Conservation (phyloP, 1,140 invertebrate species). For the Pristionchus pacificus region DNA sequence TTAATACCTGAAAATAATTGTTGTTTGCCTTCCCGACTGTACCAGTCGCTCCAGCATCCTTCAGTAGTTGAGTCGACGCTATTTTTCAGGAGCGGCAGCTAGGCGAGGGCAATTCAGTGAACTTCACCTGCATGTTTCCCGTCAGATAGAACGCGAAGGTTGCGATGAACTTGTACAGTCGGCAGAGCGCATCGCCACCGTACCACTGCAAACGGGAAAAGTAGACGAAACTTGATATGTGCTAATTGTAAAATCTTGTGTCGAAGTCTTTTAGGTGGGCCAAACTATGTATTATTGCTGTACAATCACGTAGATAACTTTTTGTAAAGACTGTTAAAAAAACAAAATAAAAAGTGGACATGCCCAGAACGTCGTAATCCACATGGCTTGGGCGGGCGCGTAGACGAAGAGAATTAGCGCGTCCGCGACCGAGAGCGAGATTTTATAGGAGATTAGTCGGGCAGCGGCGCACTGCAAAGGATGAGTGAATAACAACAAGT, state of each 20-base stretch:
- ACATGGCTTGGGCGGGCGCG: constrained; percentile 26
- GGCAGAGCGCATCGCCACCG: constrained; percentile 19
- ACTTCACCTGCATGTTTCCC: constrained; percentile 25
- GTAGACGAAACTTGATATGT: not conserved
- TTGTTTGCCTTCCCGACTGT: too few species aligned
- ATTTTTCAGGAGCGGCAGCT: too few species aligned
- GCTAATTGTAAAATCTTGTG: too few species aligned
- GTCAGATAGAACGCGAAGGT: constrained; percentile 30
- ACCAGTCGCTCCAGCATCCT: too few species aligned
- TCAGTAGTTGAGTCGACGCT: too few species aligned
- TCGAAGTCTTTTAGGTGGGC: too few species aligned
- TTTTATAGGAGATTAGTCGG: constrained; percentile 23
- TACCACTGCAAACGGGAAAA: constrained; percentile 21
- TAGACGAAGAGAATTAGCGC: constrained; percentile 28
- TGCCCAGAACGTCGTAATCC: constrained; percentile 29
- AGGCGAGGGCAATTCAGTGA: not conserved
- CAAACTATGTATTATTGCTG: not conserved
- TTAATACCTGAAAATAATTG: constrained; percentile 15
- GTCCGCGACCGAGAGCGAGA: constrained; percentile 25
- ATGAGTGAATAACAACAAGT: too few species aligned
- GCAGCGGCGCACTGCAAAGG: constrained; percentile 9
- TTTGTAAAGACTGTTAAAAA: not conserved
- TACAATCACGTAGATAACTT: not conserved
- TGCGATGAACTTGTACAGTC: constrained; percentile 27
- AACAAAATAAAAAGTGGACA: not conserved